These are phyloP conservation scores for Oxyteleia sp. DNA, from an alignment of 2,888 invertebrate genomes.

Conservation along the genomic window DNA sequence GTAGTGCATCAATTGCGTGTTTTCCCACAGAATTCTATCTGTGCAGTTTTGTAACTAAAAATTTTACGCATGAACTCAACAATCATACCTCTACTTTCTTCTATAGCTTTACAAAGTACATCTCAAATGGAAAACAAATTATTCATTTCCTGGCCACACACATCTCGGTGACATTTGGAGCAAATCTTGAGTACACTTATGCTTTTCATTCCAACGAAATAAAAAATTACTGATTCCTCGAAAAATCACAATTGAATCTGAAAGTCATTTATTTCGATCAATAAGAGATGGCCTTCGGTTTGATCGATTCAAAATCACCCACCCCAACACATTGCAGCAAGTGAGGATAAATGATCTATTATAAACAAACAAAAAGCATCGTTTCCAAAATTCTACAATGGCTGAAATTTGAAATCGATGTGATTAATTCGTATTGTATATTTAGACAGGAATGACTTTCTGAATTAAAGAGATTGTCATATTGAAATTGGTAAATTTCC, in stretches of 20 bases:
- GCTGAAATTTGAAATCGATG: not conserved
- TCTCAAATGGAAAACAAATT: conserved; percentile 36
- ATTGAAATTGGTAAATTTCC: too few relatives aligned
- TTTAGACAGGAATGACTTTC: not conserved
- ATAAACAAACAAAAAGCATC: conserved; percentile 38
- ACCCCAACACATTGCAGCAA: too few relatives aligned
- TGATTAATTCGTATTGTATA: conserved; percentile 20
- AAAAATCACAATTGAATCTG: conserved; percentile 42
- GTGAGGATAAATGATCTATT: conserved; percentile 37
- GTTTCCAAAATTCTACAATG: conserved; percentile 10
- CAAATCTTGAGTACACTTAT: conserved; percentile 33
- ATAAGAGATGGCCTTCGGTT: not conserved
- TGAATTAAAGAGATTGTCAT: not conserved
- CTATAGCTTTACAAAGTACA: not conserved
- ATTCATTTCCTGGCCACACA: conserved; percentile 36
- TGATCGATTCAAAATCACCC: conserved; percentile 32
- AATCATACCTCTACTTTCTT: too few relatives aligned
- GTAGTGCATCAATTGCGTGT: too few relatives aligned
- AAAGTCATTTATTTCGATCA: conserved; percentile 48
- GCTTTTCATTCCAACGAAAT: not conserved
- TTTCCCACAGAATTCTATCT: too few relatives aligned
- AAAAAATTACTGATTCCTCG: conserved; percentile 30
- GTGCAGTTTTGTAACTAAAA: too few relatives aligned
- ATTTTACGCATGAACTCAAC: too few relatives aligned
- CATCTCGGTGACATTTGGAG: conserved; percentile 31